Evolutionary conservation across 2,797 vertebrate species (phyloP), one percentile per base, ranked within the genome.

Genomic region (Poecilia picta): DNA sequence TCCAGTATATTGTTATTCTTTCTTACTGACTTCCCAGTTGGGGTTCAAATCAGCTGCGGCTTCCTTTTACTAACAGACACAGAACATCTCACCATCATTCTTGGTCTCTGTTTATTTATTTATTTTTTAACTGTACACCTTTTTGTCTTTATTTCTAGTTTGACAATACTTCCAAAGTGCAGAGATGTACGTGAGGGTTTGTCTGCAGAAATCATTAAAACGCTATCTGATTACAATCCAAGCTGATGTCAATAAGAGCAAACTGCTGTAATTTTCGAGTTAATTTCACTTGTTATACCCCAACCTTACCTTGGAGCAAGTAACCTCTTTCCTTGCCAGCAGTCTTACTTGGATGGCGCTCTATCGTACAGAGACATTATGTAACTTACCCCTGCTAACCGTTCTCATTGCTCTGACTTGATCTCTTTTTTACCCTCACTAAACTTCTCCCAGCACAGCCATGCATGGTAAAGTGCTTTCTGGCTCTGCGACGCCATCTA

Each of bases 401-500:
- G 87, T 81, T 93, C 86, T 89, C 87, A 82, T 82, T 88, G 86
- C 85, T 87, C 13, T 81, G 85, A 88, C 89, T 89, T 94, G 89
- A 89, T 90, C 89, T 89, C 78, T 91, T 89, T 71, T 71, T 83
- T 89, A 90, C 90, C 87, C 87, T 88, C 43, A 76, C 45, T 77
- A 81, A 87, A 87, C 51, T 89, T 83, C 75, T 85, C 68, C 77
- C 85, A 84, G 47, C 74, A 68, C 62, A 79, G 79, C 64, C 18
- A 51, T 45, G 82, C 85, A 47, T 10, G 53, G 1, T 18, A 81
- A 53, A 79, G 75, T 81, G 83, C 92, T 94, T 53, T 93, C 88
- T 66, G 96, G 97, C 97, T 97, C 97, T 94, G 95, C 95, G 93
- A 96, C 96, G 97, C 98, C 98, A 98, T 97, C 98, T 98, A 97